These are phyloP conservation scores for Rhincodon typus DNA, from an alignment of 2,797 vertebrate genomes.

Conservation along the genomic window DNA sequence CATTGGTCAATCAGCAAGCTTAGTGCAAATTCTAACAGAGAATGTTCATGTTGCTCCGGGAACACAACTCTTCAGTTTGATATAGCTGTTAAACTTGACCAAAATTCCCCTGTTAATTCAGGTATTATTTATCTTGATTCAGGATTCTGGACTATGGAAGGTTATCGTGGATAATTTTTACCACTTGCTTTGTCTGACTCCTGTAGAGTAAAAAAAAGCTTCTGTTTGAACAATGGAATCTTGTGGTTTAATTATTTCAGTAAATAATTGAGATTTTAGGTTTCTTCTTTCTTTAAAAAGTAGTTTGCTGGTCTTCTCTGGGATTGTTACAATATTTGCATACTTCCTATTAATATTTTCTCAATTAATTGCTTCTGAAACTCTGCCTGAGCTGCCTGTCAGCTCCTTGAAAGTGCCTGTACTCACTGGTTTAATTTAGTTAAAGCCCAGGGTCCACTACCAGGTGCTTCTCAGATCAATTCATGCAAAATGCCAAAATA, in stretches of 20 bases:
- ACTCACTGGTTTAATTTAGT: neutral
- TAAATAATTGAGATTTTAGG: too few species aligned
- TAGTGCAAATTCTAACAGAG: neutral
- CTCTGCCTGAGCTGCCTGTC: neutral
- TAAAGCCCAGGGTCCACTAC: neutral
- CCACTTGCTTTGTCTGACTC: too few species aligned
- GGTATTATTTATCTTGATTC: too few species aligned
- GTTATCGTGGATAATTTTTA: too few species aligned
- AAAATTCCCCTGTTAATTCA: too few species aligned
- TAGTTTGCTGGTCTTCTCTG: too few species aligned
- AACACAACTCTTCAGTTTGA: neutral
- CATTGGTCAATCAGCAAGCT: neutral
- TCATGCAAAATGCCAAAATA: neutral
- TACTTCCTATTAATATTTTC: neutral
- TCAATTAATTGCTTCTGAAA: neutral
- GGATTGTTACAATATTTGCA: neutral
- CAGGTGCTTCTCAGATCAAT: neutral
- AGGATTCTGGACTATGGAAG: too few species aligned
- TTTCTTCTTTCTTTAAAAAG: too few species aligned
- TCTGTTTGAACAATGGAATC: too few species aligned
- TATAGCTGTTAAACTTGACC: too few species aligned
- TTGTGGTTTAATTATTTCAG: too few species aligned
- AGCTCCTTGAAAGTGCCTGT: neutral
- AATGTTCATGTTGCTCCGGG: neutral
- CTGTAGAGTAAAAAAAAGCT: too few species aligned